Conservation (phyloP, 37 sponge, comb jelly and placozoan species). For the Halichondria panicea region DNA sequence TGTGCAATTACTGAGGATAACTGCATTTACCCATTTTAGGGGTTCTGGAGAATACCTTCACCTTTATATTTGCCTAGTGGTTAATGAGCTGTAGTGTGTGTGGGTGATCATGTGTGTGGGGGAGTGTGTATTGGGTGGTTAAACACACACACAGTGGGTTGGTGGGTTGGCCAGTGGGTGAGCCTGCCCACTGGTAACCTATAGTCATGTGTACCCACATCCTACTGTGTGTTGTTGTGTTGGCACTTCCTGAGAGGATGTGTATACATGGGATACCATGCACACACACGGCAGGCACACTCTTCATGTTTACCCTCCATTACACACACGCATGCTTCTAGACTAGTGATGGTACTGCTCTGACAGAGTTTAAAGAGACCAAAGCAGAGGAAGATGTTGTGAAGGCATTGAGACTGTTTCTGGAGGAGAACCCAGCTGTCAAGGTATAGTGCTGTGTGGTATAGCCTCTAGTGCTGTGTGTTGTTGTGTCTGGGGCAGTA, state of each 20-base stretch:
- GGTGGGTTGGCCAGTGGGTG: too few species aligned
- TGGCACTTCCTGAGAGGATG: conserved; percentile 2
- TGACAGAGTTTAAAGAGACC: conserved; percentile 82
- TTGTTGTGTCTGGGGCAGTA: neutral
- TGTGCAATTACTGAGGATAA: too few species aligned
- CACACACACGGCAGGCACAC: neutral
- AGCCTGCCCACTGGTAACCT: too few species aligned
- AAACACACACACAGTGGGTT: too few species aligned
- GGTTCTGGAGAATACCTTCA: too few species aligned
- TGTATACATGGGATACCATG: neutral
- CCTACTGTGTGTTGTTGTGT: neutral
- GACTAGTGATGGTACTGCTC: conserved; percentile 59
- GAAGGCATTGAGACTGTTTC: conserved; percentile 37
- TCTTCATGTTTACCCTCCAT: neutral
- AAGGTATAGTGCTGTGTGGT: conserved; percentile 27
- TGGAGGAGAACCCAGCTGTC: conserved; percentile 52
- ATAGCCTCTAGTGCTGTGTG: neutral
- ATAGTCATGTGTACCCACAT: too few species aligned
- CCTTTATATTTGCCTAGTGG: too few species aligned
- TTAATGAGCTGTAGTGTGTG: too few species aligned
- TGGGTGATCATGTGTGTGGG: too few species aligned
- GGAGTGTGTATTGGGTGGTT: too few species aligned
- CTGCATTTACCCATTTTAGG: too few species aligned
- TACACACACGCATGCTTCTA: conserved; percentile 15
- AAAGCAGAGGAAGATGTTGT: conserved; percentile 48